Evolutionary conservation across 2,888 invertebrate genomes (phyloP).

Genomic region (Resseliella maxima): DNA sequence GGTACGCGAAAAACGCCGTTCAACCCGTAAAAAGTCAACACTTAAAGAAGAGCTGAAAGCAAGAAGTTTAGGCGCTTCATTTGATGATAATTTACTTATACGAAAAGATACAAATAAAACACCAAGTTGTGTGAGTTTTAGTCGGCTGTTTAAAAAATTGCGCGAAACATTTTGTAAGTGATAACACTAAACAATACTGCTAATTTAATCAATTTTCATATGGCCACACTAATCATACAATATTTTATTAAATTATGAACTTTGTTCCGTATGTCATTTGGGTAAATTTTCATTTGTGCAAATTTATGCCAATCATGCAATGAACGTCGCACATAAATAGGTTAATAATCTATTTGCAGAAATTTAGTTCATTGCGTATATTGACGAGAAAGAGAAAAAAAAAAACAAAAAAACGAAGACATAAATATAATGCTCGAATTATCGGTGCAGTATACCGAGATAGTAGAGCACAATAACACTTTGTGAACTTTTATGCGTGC

Average conservation of each 20-base stretch:
- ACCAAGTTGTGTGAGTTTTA: constrained; percentile 67
- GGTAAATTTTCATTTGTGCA: not conserved
- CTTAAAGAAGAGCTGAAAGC: constrained; percentile 62
- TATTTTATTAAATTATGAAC: not conserved
- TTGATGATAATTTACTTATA: constrained; percentile 58
- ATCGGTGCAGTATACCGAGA: not conserved
- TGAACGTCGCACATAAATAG: not conserved
- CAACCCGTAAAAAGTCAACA: constrained; percentile 62
- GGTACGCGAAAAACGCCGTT: constrained; percentile 62
- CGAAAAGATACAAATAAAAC: constrained; percentile 59
- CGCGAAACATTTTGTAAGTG: constrained; percentile 60
- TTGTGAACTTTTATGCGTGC: no score
- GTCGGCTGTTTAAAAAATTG: constrained; percentile 61
- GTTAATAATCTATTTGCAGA: not conserved
- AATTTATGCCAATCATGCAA: not conserved
- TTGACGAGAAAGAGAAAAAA: not conserved
- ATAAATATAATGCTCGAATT: not conserved
- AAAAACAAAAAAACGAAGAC: no score
- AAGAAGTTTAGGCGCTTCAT: constrained; percentile 59
- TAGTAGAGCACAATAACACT: not conserved
- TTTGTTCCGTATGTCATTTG: not conserved
- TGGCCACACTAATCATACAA: not conserved
- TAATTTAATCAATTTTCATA: not conserved
- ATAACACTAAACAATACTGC: constrained; percentile 61
- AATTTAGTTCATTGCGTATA: not conserved